phyloP scores from a whole-genome alignment of 2,113 vertebrate species.

The Phaetusa simplex region DNA sequence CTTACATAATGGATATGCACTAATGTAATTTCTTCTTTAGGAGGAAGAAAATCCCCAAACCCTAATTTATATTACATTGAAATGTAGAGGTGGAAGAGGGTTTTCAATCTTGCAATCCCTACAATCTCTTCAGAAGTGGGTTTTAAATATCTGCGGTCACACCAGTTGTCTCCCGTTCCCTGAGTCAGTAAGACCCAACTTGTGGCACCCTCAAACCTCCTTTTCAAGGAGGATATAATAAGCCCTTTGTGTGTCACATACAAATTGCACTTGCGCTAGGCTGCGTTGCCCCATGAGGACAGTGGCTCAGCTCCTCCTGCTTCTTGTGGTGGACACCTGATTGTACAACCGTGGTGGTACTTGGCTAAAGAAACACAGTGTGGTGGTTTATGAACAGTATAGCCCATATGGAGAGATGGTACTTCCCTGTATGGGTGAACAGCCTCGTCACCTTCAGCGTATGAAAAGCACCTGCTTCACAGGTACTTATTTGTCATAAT shows the following conservation, averaged over 20 bases:
- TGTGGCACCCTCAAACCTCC: background rate
- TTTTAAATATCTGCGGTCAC: background rate
- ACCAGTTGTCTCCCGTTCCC: background rate
- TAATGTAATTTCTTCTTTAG: background rate
- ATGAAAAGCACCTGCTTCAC: background rate
- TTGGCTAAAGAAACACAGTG: background rate
- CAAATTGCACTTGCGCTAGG: background rate
- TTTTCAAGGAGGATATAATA: background rate
- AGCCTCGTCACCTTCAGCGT: background rate
- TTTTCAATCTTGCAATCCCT: background rate
- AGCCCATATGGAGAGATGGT: background rate
- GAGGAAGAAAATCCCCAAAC: background rate
- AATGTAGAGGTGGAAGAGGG: background rate
- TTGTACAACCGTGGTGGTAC: accelerated
- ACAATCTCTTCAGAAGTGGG: background rate
- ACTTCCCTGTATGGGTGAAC: background rate
- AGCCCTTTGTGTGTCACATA: background rate
- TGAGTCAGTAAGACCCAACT: background rate
- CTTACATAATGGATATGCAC: background rate
- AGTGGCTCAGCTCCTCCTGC: background rate
- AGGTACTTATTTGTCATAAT: background rate
- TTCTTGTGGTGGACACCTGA: background rate
- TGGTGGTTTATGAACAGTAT: background rate
- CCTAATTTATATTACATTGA: background rate
- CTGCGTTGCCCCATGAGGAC: background rate